Conservation (phyloP, 2,888 invertebrate species). For the Troglohyphantes excavatus region DNA sequence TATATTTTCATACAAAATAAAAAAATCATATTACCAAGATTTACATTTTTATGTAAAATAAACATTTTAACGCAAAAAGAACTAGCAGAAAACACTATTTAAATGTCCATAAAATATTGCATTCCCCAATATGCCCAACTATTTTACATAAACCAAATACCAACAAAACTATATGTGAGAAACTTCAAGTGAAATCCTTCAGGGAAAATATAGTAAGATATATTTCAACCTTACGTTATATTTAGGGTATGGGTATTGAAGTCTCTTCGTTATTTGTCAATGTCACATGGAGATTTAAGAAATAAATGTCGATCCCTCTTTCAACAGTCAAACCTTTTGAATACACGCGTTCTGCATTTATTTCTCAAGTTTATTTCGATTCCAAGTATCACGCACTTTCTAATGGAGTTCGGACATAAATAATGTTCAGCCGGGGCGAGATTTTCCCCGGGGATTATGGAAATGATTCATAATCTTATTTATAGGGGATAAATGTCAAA, state of each 20-base stretch:
- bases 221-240: too few relatives aligned
- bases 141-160: not conserved
- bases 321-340: not conserved
- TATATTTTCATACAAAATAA: too few relatives aligned
- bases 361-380: not conserved
- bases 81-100: too few relatives aligned
- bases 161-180: not conserved
- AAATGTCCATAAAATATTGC: too few relatives aligned
- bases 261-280: not conserved
- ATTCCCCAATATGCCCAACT: too few relatives aligned
- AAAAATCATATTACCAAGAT: too few relatives aligned
- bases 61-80: too few relatives aligned
- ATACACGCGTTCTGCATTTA: not conserved
- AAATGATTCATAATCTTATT: not conserved
- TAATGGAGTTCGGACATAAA: not conserved
- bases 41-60: too few relatives aligned
- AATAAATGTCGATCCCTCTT: not conserved
- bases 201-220: too few relatives aligned
- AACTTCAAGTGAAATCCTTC: not conserved
- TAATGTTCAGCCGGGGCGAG: not conserved
- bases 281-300: constrained; percentile 1
- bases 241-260: not conserved
- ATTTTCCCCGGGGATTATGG: constrained; percentile 1
- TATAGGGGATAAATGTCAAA: not conserved
- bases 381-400: not conserved